Evolutionary conservation across 2,888 invertebrate genomes (phyloP), one percentile per base, ranked within the genome.

Genomic region (Agelastica alni): DNA sequence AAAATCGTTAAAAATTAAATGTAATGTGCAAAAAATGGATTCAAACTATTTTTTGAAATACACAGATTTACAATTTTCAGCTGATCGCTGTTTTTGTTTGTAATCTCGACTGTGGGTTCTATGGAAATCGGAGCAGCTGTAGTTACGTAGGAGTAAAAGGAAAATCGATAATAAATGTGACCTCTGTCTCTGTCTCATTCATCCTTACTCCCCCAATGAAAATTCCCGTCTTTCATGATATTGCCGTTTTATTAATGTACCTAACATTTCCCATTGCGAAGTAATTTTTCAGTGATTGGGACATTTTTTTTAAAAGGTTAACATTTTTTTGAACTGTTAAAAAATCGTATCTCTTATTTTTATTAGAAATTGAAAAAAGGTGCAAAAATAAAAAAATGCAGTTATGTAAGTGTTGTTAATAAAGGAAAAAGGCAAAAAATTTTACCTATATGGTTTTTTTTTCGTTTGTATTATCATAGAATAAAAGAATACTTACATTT

Each of bases 51-150:
- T 42, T 10, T 3, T 2, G 26, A 22, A 41, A 26, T 13, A 26
- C 14, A 14, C 16, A 16, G n/a, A 34, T 34, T 34, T 14, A 12
- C 7, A 37, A 17, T 49, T 16, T 49, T 49, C 49, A 49, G 49
- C 49, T 49, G 49, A 41, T 49, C 31, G n/a, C 26, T 46, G 46
- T 46, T 49, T 49, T 42, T 49, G 49, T 49, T 49, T 49, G 31
- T 31, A 20, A 41, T n/a, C 16, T 16, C 12, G 18, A 49, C 42
- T 49, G 41, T 14, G 14, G 9, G 12, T 22, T 4, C 22, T 22
- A 7, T 26, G 49, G 41, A 41, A 49, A 45, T 41, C 41, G 32
- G 42, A 31, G 22, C 30, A 39, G 49, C 31, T 42, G 41, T 49
- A 47, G 47, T 47, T 30, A 37, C 32, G 46, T 10, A 28, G 31